A percentile compares a stretch with the other conserved stretches of the same genome.
phyloP scores from a whole-genome alignment of 2,888 invertebrate species.

The Drosophila vallismaia region DNA sequence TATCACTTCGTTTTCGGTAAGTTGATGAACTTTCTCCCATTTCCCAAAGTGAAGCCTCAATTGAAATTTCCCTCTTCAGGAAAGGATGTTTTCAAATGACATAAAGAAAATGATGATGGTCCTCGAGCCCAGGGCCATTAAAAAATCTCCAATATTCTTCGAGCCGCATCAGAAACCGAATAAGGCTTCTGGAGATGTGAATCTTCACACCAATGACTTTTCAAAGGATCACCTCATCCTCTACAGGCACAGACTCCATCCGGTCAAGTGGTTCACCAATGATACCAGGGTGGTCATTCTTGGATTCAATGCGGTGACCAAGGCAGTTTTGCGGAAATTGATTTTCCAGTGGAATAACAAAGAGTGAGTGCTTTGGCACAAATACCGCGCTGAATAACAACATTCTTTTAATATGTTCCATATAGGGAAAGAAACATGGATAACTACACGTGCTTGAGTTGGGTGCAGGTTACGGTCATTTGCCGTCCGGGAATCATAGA shows the following conservation, averaged over 20 bases:
- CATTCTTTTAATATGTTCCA: neutral
- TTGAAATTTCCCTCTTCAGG: slow-evolving; percentile 18
- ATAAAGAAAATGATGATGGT: slow-evolving; percentile 70
- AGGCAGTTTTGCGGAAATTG: slow-evolving; percentile 75
- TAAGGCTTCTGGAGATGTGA: neutral
- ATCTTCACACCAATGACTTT: slow-evolving; percentile 42
- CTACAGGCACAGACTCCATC: slow-evolving; percentile 62
- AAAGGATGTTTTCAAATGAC: slow-evolving; percentile 58
- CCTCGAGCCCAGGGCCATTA: slow-evolving; percentile 64
- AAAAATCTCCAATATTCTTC: slow-evolving; percentile 41
- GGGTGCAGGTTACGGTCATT: slow-evolving; percentile 68
- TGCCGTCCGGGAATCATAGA: slow-evolving; percentile 67
- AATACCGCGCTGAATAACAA: no score
- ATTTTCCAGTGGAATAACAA: slow-evolving; percentile 73
- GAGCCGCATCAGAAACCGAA: rapidly evolving
- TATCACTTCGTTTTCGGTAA: slow-evolving; percentile 48
- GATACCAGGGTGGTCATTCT: slow-evolving; percentile 65
- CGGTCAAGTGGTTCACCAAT: slow-evolving; percentile 59
- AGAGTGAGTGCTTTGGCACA: slow-evolving; percentile 49
- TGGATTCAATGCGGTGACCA: slow-evolving; percentile 68
- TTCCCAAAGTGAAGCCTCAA: neutral
- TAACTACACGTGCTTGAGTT: slow-evolving; percentile 62
- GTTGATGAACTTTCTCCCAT: neutral
- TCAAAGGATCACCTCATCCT: slow-evolving; percentile 49
- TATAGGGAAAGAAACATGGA: slow-evolving; percentile 56